A percentile compares a stretch with the other conserved stretches of the same genome.
Conservation (phyloP, 2,113 vertebrate species). For the Scortum barcoo region DNA sequence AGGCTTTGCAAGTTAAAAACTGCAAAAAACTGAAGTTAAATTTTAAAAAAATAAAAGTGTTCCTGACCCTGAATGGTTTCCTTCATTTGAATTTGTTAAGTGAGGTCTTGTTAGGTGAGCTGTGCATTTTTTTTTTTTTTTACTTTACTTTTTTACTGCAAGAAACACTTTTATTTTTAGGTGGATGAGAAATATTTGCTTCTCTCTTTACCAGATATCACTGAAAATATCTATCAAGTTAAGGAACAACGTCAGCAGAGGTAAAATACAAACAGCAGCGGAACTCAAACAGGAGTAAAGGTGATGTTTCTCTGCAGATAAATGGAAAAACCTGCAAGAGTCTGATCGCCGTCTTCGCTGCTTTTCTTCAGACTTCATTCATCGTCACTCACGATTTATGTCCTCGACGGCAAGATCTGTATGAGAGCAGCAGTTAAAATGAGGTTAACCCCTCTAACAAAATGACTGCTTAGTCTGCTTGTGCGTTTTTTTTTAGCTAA, state of each 20-base stretch:
- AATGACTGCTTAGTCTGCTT: constrained; percentile 30
- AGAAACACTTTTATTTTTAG: neutral
- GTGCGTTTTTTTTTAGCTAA: constrained; percentile 4
- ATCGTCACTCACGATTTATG: constrained; percentile 3
- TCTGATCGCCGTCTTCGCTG: neutral
- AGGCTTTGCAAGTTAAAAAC: neutral
- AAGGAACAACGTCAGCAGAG: neutral
- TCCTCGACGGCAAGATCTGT: neutral
- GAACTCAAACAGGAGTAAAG: neutral
- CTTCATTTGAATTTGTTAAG: neutral
- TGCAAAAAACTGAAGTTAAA: neutral
- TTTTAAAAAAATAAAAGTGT: constrained; percentile 10
- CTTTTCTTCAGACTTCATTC: constrained; percentile 13
- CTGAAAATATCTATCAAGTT: neutral
- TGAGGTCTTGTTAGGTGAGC: neutral
- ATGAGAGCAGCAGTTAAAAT: constrained; percentile 8
- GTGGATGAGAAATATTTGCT: neutral
- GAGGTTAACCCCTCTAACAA: constrained; percentile 47
- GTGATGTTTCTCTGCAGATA: neutral
- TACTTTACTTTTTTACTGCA: neutral
- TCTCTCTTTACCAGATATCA: neutral
- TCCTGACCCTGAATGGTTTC: neutral
- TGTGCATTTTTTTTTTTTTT: neutral
- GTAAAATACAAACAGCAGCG: neutral
- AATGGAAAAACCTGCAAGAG: neutral